Base-by-base conservation (phyloP, 2,113 vertebrate species). In the Illadopsis cleaveri region DNA sequence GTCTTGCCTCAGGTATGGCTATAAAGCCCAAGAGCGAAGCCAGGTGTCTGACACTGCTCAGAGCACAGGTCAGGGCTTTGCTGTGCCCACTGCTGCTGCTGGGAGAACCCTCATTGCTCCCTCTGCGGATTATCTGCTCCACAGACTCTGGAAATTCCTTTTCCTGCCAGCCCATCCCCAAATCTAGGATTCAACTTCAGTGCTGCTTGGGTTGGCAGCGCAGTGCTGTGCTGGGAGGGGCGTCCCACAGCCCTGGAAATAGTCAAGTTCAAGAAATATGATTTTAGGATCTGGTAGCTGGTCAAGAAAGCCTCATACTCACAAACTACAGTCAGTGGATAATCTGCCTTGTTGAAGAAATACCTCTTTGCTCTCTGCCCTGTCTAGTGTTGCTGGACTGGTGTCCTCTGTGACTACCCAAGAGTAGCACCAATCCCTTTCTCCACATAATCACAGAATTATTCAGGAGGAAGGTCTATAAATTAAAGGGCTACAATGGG, bases 41-140 rank as follows among this genome's bases (percentile, higher is more conserved):
- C 24, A 30, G 37, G 40, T 4, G 0, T 37, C 40, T 1, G 5
- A 11, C 27, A 2, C 22, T 6, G 50, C 45, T 31, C 1, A 0
- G 45, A 40, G 27, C 6, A 1, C 15, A 11, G 76, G 44, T n/a
- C 1, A 2, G 22, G 35, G 48, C 54, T 47, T 31, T 35, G 37
- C 40, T 44, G 58, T 48, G 35, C 45, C 30, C 0, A 1, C 23
- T 57, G 70, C 44, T 79, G 70, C 78, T 84, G 60, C 50, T 54
- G 50, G 19, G 27, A 27, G 18, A 0, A 0, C 37, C n/a, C 21
- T 30, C 27, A 2, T 21, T 2, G 4, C 22, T 68, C 13, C 21
- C 14, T 47, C 28, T 48, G 16, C 0, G 0, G 25, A 50, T 23
- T 51, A 16, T 27, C 69, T 61, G 60, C 22, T 50, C 45, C 51